Base-by-base conservation (phyloP, 2,888 invertebrate genomes). In the Oligia fasciuncula region DNA sequence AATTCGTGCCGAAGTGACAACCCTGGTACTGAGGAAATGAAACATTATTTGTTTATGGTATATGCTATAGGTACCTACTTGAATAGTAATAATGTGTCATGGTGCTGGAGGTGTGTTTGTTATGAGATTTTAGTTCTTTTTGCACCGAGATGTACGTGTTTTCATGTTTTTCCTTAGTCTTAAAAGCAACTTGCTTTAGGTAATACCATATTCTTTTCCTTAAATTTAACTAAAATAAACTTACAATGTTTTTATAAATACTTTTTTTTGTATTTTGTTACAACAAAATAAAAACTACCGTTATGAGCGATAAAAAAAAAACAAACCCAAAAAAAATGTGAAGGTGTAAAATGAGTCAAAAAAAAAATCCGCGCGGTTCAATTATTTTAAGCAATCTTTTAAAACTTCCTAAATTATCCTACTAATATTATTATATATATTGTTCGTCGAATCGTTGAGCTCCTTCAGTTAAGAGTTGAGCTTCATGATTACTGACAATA, bases 31-130 rank as follows among this genome's bases (percentile, higher is more conserved):
- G 43, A 65, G 65, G 83, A 77, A 86, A 80, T 85, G 23, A 85
- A 73, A 76, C 77, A 62, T 86, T 80, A 85, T 83, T 83, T 77
- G 71, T 85, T 80, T 83, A 76, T 67, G 73, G 40, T 62, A 14
- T 40, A 11, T 46, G 62, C 49, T 79, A 57, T 46, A 35, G 0
- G 6, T 69, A 62, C 65, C 51, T 72, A 60, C 70, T 83, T 69
- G 72, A 63, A 65, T 69, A 72, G 70, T 46, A 76, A 72, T 77
- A 67, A 68, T 70, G 60, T 73, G 35, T 76, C 40, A 46, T 35
- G 54, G 9, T 66, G 35, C 23, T 23, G 19, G 3, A 49, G n/a
- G n/a, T 29, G 60, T 19, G 46, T 54, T 40, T 17, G 63, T 66
- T 46, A 54, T 43, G 23, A 51, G 69, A 78, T 73, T 78, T 77